These are phyloP conservation scores for Diarsia rubi DNA, from an alignment of 2,888 invertebrate species.

Conservation along the genomic window DNA sequence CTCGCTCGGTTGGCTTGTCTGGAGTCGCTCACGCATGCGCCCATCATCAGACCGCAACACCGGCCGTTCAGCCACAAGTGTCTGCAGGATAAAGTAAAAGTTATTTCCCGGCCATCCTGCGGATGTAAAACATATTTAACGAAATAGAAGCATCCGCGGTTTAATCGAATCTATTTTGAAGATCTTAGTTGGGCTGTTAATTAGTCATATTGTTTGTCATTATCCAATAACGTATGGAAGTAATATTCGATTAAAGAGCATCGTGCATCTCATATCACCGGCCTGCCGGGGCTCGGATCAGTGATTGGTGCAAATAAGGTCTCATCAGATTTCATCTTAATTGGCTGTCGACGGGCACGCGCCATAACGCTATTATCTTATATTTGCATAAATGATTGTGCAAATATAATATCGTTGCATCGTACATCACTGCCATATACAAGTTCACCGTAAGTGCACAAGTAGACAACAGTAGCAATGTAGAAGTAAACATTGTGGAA, in stretches of 20 bases:
- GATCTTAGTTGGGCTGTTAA: background rate
- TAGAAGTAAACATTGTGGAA: background rate
- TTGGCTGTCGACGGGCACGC: background rate
- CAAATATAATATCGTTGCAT: background rate
- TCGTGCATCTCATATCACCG: background rate
- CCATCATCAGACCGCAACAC: background rate
- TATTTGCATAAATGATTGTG: background rate
- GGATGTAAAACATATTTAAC: background rate
- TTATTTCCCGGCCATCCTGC: slow-evolving; percentile 1
- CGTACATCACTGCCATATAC: background rate
- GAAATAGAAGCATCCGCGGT: background rate
- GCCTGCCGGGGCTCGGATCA: background rate
- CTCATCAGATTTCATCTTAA: background rate
- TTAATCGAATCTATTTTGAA: background rate
- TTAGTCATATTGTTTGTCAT: background rate
- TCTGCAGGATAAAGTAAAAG: background rate
- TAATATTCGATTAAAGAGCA: background rate
- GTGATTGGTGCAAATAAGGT: background rate
- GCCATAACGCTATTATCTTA: background rate
- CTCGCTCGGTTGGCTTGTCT: background rate
- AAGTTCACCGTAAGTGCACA: background rate
- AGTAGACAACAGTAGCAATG: background rate
- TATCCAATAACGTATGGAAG: background rate
- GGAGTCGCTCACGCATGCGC: slow-evolving; percentile 21
- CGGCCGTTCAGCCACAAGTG: background rate